Percentiles rank a stretch among this genome's conserved stretches.
Conservation (phyloP, 2,797 vertebrate species). For the Acridotheres tristis region DNA sequence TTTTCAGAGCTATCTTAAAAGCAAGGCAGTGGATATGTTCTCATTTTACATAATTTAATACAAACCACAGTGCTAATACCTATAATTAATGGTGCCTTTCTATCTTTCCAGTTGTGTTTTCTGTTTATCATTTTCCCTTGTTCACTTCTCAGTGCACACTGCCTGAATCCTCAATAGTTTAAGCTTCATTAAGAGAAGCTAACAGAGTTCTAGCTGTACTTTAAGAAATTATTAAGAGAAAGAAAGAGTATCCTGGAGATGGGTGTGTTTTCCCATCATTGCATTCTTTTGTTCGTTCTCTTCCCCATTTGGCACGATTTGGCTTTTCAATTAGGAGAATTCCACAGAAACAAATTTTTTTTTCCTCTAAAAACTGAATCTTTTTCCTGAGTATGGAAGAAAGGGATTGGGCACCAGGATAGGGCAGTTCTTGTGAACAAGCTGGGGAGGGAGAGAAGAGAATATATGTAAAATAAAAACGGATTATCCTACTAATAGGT, state of each 20-base stretch:
- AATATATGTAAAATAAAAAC: background rate
- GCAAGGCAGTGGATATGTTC: background rate
- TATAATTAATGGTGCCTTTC: conserved; percentile 3
- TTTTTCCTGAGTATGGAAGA: background rate
- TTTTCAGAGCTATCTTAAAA: background rate
- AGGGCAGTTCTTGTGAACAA: background rate
- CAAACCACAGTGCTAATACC: background rate
- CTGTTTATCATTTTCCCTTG: background rate
- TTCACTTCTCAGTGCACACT: background rate
- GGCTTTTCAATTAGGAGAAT: background rate
- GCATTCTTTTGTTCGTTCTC: background rate
- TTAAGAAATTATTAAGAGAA: background rate
- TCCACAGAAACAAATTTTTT: background rate
- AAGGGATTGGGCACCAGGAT: background rate
- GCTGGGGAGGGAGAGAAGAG: background rate
- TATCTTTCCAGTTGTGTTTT: background rate
- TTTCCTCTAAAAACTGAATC: background rate
- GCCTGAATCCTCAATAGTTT: background rate
- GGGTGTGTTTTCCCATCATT: background rate
- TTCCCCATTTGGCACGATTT: background rate
- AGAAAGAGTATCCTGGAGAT: background rate
- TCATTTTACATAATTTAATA: background rate
- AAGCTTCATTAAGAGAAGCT: background rate
- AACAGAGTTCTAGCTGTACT: background rate
- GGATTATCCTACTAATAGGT: background rate